Base-by-base conservation (phyloP, 2,888 invertebrate genomes). In the Arenicola marina region DNA sequence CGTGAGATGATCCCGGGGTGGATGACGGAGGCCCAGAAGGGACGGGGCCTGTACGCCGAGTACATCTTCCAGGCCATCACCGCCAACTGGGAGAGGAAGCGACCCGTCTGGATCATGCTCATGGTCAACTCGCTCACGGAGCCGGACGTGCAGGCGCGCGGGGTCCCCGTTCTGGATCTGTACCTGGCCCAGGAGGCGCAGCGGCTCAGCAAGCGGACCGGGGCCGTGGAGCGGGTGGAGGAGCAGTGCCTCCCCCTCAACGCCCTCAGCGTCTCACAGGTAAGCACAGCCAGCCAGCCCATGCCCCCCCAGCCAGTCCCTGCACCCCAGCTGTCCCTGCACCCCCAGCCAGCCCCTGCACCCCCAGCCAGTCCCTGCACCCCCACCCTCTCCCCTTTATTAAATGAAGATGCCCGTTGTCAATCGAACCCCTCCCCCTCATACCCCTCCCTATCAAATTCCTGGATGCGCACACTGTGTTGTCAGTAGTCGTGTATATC, bases 221-320 rank as follows among this genome's bases (percentile, higher is more conserved):
- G 85, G 48, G 85, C 86, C 15, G 84, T 87, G 33, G 87, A 87
- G 76, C 73, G 78, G 55, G 86, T 86, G n/a, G 82, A 84, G 66
- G 87, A 87, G 70, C 87, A 87, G 73, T 87, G 87, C 75, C 78
- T 84, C 57, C 87, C 87, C 2, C 78, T 87, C 43, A 85, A 86
- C 70, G 83, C 84, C n/a, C 80, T 87, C 43, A 83, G 85, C 68
- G 76, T 82, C 55, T 82, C 85, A 46, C 86, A 87, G 84, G 86
- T 86, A 55, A 51, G 61, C n/a, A n/a, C n/a, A n/a, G n/a, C n/a
- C n/a, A n/a, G n/a, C n/a, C n/a, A n/a, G n/a, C n/a, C n/a, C n/a
- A n/a, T n/a, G n/a, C n/a, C n/a, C n/a, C n/a, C n/a, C n/a, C n/a
- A n/a, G n/a, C n/a, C n/a, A n/a, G n/a, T n/a, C n/a, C n/a, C n/a